Conservation (phyloP, 2,888 invertebrate genomes). For the Patella caerulea region DNA sequence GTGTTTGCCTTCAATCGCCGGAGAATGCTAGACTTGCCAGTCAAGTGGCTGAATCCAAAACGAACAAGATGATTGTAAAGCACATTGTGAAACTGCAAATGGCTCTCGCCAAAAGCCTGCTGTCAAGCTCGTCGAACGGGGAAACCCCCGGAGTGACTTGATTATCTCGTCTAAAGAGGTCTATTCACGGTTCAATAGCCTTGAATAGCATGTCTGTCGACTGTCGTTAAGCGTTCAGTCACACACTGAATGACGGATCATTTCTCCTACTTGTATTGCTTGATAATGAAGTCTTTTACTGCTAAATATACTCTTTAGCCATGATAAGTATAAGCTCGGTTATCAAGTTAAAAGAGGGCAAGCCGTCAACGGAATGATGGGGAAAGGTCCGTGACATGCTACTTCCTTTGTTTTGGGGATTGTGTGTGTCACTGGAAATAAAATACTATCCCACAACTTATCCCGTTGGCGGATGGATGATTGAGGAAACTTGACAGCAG, state of each 20-base stretch:
- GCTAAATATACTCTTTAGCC: slow-evolving; percentile 4
- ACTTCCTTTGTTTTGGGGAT: too few relatives aligned
- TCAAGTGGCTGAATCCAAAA: too few relatives aligned
- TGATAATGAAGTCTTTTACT: slow-evolving; percentile 1
- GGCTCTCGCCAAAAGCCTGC: neutral
- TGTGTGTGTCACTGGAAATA: too few relatives aligned
- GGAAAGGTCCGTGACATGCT: too few relatives aligned
- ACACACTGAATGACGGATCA: neutral
- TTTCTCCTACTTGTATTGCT: neutral
- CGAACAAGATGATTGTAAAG: too few relatives aligned
- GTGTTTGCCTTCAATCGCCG: too few relatives aligned
- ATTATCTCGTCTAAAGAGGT: neutral
- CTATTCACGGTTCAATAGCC: slow-evolving; percentile 1
- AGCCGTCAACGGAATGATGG: too few relatives aligned
- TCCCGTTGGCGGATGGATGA: too few relatives aligned
- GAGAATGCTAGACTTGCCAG: too few relatives aligned
- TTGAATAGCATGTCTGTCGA: slow-evolving; percentile 6
- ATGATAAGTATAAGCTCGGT: neutral
- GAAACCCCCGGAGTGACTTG: neutral
- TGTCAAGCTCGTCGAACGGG: neutral
- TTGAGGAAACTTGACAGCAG: too few relatives aligned
- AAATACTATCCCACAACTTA: too few relatives aligned
- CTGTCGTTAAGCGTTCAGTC: neutral
- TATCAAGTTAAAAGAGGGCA: too few relatives aligned
- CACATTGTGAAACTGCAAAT: neutral